Evolutionary conservation across 1,140 invertebrate genomes (phyloP).

Genomic region (Himalopsyche phryganea): DNA sequence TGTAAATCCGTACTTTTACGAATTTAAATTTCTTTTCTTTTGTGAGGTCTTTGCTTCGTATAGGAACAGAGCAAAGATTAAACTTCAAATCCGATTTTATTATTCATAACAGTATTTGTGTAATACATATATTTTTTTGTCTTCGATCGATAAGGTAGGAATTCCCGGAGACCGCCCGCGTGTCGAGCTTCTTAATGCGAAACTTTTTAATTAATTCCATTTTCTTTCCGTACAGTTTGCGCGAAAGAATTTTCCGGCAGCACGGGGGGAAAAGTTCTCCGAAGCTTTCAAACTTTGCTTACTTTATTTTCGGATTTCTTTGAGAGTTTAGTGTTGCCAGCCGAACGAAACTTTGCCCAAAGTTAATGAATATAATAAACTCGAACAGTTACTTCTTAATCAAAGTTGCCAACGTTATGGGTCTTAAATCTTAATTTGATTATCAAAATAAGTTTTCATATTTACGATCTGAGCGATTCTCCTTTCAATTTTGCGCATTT

Average conservation of each 20-base stretch:
- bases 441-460: too few species aligned
- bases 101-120: too few species aligned
- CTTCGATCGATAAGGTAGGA: neutral
- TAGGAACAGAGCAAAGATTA: too few species aligned
- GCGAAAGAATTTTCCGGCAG: constrained; percentile 1
- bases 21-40: too few species aligned
- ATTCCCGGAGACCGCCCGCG: neutral
- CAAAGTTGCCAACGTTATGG: constrained; percentile 10
- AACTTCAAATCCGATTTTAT: too few species aligned
- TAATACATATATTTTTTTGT: neutral
- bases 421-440: too few species aligned
- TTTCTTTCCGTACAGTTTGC: constrained; percentile 21
- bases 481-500: too few species aligned
- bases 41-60: too few species aligned
- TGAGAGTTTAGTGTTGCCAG: constrained; percentile 1
- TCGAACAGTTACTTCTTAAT: constrained; percentile 15
- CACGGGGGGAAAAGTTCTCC: neutral
- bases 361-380: constrained; percentile 22
- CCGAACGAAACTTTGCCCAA: constrained; percentile 4
- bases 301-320: constrained; percentile 23
- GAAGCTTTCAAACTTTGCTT: constrained; percentile 1
- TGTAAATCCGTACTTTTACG: too few species aligned
- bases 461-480: too few species aligned
- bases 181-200: constrained; percentile 4
- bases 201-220: constrained; percentile 34